phyloP scores from a whole-genome alignment of 2,113 vertebrate species.

The Dromiciops gliroides region DNA sequence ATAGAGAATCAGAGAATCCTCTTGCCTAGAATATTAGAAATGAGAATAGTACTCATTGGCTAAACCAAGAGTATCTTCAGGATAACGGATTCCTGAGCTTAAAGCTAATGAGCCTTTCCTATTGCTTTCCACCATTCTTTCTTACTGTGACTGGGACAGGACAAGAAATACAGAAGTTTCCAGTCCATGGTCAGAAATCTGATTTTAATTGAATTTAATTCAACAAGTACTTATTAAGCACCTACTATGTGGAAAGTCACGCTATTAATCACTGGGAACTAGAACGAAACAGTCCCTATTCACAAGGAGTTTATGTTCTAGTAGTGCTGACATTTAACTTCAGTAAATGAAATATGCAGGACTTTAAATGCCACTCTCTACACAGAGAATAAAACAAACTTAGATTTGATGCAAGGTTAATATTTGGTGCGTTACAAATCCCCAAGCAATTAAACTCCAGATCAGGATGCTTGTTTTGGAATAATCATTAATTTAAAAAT shows the following conservation, averaged over 20 bases:
- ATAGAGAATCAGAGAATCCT: conserved; percentile 2
- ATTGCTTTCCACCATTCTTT: background rate
- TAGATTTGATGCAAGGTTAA: background rate
- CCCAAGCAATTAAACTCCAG: conserved; percentile 11
- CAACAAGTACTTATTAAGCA: background rate
- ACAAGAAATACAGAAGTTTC: background rate
- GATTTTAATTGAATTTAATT: background rate
- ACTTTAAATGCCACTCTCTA: conserved; percentile 9
- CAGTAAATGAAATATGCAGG: background rate
- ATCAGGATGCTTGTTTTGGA: background rate
- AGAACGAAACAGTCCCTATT: background rate
- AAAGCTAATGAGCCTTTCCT: background rate
- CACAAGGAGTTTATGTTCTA: background rate
- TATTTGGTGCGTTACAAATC: background rate
- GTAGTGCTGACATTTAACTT: background rate
- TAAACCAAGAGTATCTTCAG: conserved; percentile 9
- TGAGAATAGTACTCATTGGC: background rate
- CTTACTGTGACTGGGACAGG: background rate
- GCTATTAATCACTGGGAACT: background rate
- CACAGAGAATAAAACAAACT: background rate
- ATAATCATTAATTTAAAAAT: conserved; percentile 27
- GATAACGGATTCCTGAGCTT: background rate
- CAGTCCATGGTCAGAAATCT: conserved; percentile 29
- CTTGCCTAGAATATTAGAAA: background rate
- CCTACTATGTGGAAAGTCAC: background rate